Percentiles rank a stretch among this genome's conserved stretches.
phyloP scores from a whole-genome alignment of 2,888 invertebrate species.

The Drosophila setosimentum region DNA sequence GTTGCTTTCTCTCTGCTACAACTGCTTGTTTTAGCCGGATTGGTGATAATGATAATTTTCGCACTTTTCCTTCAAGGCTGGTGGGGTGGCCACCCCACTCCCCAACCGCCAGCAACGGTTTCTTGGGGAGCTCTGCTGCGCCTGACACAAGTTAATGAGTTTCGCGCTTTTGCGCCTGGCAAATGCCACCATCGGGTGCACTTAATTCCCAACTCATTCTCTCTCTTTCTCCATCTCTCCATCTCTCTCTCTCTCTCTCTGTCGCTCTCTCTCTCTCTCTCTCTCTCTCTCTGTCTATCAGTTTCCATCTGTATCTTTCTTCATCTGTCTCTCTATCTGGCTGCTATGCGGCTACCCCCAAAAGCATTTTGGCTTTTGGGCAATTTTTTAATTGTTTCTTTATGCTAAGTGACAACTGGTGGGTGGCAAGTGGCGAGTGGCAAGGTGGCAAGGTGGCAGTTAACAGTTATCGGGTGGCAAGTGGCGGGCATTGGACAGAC shows the following conservation, averaged over 20 bases:
- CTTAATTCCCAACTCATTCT: conserved; percentile 55
- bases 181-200: conserved; percentile 81
- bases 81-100: conserved; percentile 1
- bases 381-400: conserved; percentile 83
- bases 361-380: conserved; percentile 73
- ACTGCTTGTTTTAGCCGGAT: conserved; percentile 51
- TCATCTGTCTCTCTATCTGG: conserved; percentile 22
- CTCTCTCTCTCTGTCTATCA: not conserved
- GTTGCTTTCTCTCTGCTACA: conserved; percentile 4
- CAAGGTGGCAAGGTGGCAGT: not conserved
- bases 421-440: not conserved
- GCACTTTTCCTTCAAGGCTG: conserved; percentile 64
- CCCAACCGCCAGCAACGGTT: not conserved
- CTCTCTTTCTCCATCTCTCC: conserved; percentile 2
- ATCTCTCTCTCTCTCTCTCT: not conserved
- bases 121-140: conserved; percentile 60
- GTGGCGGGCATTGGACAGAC: not conserved
- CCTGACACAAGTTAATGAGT: conserved; percentile 79
- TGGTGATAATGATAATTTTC: conserved; percentile 83
- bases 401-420: conserved; percentile 80
- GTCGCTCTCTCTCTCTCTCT: conserved; percentile 3
- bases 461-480: conserved; percentile 10
- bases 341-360: conserved; percentile 81
- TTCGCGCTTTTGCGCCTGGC: conserved; percentile 74
- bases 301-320: conserved; percentile 9